These are phyloP conservation scores for Ernsta delagoae DNA, from an alignment of 2,888 invertebrate genomes.

Conservation along the genomic window DNA sequence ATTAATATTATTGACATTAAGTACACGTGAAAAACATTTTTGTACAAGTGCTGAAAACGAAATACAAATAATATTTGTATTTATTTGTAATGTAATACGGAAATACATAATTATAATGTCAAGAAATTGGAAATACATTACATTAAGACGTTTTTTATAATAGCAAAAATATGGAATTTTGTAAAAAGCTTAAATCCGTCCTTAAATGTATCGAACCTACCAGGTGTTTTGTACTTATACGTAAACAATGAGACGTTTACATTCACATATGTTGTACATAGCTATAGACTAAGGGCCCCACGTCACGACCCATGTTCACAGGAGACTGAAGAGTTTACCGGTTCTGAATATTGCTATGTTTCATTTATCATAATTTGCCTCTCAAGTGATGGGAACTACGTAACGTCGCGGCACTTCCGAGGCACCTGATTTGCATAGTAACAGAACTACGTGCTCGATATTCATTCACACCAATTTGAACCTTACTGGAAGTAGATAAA, in stretches of 20 bases:
- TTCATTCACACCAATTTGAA: constrained; percentile 52
- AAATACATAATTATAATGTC: too few relatives aligned
- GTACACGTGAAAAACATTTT: too few relatives aligned
- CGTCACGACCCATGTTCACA: constrained; percentile 18
- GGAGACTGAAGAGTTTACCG: constrained; percentile 46
- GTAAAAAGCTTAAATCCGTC: too few relatives aligned
- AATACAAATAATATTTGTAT: too few relatives aligned
- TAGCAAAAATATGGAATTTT: too few relatives aligned
- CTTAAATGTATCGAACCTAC: too few relatives aligned
- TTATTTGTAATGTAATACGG: too few relatives aligned
- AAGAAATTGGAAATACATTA: too few relatives aligned
- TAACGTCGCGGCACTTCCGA: constrained; percentile 72
- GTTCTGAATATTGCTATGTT: constrained; percentile 52
- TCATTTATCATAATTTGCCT: constrained; percentile 77
- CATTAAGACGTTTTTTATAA: too few relatives aligned
- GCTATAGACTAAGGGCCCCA: background rate
- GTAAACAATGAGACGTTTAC: background rate
- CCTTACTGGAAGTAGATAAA: constrained; percentile 50
- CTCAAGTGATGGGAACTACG: constrained; percentile 72
- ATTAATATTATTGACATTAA: too few relatives aligned
- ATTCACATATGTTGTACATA: background rate
- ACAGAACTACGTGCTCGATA: constrained; percentile 64
- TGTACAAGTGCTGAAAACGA: too few relatives aligned
- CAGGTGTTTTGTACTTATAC: background rate
- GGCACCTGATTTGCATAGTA: constrained; percentile 80